Evolutionary conservation across 2,113 vertebrate genomes (phyloP), one percentile per base, ranked within the genome.

Genomic region (Pteropus alecto): DNA sequence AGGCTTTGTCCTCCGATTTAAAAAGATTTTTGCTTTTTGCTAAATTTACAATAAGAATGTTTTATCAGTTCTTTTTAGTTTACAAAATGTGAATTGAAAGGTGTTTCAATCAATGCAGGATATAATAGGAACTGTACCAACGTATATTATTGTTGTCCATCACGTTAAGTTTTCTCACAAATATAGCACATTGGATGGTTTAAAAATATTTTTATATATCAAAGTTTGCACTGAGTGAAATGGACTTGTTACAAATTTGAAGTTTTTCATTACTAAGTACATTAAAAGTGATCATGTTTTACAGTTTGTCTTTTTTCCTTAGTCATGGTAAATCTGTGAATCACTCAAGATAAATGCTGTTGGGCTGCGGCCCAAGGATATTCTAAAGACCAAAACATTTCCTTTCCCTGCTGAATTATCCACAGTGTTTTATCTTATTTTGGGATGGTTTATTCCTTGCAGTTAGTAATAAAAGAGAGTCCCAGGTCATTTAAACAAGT

Each of bases 381-480:
- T 97, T 87, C 22, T 90, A 93, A 94, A 96, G 95, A 81, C 58
- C 77, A 76, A 79, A 88, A 48, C 43, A 19, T 94, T 94, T 93
- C 78, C 30, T 96, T 94, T 97, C 51, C 96, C 41, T 90, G 85
- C 30, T 77, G 94, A 97, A 88, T 98, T 94, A 71, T 79, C 84
- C 70, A 93, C 93, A 24, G 2, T 74, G 38, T 87, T 95, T 90
- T 95, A 92, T 97, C 94, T 87, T 89, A 78, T 93, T 92, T 83
- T 76, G 48, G 10, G 24, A 35, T 97, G 67, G 81, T 86, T 98
- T 98, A 96, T 87, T 93, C 60, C 78, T 22, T 88, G 38, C 30
- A 92, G 61, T 81, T 96, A 46, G 35, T 93, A 83, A 97, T 96
- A 96, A 97, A 98, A 94, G 95, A 92, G 73, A 95, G 15, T 77